A percentile compares a stretch with the other conserved stretches of the same genome.
These are phyloP conservation scores for Coptotermes formosanus DNA, from an alignment of 1,140 invertebrate genomes.

Conservation along the genomic window DNA sequence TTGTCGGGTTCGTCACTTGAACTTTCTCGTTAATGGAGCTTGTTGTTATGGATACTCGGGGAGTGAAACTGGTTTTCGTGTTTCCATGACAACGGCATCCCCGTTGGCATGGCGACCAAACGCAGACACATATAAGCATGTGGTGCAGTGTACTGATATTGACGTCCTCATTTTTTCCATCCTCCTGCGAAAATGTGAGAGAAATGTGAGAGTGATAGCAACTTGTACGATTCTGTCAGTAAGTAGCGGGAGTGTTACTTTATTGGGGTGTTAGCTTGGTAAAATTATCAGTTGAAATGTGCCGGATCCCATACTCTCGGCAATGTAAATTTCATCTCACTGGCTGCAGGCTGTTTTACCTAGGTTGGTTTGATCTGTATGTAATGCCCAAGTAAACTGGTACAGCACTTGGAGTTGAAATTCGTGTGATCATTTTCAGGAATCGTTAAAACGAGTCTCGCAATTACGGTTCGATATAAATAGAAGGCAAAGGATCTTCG, in stretches of 20 bases:
- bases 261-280: too few relatives aligned
- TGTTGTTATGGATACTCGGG: background rate
- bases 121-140: background rate
- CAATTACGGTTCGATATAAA: background rate
- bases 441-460: background rate
- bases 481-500: background rate
- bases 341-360: too few relatives aligned
- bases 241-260: too few relatives aligned
- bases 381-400: too few relatives aligned
- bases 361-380: too few relatives aligned
- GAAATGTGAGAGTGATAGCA: too few relatives aligned
- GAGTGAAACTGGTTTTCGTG: constrained; percentile 9
- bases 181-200: background rate
- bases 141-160: background rate
- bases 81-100: constrained; percentile 5
- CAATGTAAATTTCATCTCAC: too few relatives aligned
- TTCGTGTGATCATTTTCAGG: background rate
- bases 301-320: too few relatives aligned
- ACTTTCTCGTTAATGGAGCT: background rate
- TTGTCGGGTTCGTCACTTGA: background rate
- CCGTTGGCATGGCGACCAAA: background rate
- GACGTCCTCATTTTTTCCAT: background rate
- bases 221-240: too few relatives aligned
- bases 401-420: too few relatives aligned
- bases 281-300: too few relatives aligned